Evolutionary conservation across 2,797 vertebrate genomes (phyloP).

Genomic region (Rhabdomys pumilio): DNA sequence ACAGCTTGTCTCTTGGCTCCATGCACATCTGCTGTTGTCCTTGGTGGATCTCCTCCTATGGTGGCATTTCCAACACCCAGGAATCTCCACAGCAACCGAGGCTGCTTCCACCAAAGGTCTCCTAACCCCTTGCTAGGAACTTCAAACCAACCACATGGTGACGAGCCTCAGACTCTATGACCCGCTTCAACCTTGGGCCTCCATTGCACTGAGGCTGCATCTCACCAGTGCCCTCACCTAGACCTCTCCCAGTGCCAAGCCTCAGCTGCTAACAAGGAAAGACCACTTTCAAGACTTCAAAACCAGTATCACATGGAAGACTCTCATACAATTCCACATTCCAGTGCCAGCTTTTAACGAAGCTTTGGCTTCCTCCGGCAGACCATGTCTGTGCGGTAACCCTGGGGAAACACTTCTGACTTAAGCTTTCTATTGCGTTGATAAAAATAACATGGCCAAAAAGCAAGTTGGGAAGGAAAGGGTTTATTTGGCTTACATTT

Average conservation of each 20-base stretch:
- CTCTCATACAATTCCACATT: background rate
- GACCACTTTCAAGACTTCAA: background rate
- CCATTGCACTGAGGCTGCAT: background rate
- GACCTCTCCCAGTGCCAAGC: background rate
- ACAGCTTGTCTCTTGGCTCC: background rate
- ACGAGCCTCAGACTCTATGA: background rate
- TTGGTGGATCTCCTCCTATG: background rate
- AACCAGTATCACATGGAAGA: background rate
- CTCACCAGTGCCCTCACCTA: background rate
- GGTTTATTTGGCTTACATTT: background rate
- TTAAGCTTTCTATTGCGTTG: background rate
- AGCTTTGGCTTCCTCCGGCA: background rate
- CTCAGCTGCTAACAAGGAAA: background rate
- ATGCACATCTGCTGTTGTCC: background rate
- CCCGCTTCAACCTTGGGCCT: background rate
- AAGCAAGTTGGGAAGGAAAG: background rate
- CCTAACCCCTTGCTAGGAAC: background rate
- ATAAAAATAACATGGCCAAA: background rate
- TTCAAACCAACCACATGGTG: background rate
- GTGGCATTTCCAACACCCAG: background rate
- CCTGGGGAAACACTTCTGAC: background rate
- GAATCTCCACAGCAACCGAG: background rate
- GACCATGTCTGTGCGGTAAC: background rate
- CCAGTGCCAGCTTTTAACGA: background rate
- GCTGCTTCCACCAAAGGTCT: background rate